Evolutionary conservation across 2,888 invertebrate genomes (phyloP).

Genomic region (Macrophya annulata): DNA sequence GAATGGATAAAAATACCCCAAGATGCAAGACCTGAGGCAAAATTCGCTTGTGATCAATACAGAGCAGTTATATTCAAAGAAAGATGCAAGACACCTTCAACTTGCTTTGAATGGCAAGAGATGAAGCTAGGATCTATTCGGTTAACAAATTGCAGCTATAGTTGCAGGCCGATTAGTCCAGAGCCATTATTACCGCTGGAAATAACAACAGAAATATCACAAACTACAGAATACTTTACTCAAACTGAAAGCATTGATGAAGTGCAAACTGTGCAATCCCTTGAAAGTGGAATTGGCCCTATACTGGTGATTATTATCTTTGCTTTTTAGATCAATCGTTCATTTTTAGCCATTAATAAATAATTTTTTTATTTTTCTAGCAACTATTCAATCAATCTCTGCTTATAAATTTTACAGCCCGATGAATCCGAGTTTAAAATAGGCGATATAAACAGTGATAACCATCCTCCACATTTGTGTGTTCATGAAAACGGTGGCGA

Average conservation of each 20-base stretch:
- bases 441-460: conserved; percentile 67
- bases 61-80: conserved; percentile 89
- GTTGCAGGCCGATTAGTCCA: conserved; percentile 80
- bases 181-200: conserved; percentile 55
- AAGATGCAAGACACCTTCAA: conserved; percentile 85
- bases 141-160: conserved; percentile 87
- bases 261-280: neutral
- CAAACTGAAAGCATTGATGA: conserved; percentile 6
- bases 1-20: conserved; percentile 81
- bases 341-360: neutral
- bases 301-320: neutral
- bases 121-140: conserved; percentile 84
- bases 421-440: conserved; percentile 67
- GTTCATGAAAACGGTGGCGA: conserved; percentile 68
- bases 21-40: conserved; percentile 84
- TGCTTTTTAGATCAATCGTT: neutral
- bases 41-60: conserved; percentile 87
- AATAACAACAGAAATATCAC: neutral
- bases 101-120: conserved; percentile 86
- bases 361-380: neutral
- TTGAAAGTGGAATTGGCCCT: neutral
- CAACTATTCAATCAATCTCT: neutral
- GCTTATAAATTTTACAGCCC: neutral
- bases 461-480: conserved; percentile 83
- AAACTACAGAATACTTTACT: neutral